Conservation (phyloP, 2,797 vertebrate species). For the Oryzias sinensis region DNA sequence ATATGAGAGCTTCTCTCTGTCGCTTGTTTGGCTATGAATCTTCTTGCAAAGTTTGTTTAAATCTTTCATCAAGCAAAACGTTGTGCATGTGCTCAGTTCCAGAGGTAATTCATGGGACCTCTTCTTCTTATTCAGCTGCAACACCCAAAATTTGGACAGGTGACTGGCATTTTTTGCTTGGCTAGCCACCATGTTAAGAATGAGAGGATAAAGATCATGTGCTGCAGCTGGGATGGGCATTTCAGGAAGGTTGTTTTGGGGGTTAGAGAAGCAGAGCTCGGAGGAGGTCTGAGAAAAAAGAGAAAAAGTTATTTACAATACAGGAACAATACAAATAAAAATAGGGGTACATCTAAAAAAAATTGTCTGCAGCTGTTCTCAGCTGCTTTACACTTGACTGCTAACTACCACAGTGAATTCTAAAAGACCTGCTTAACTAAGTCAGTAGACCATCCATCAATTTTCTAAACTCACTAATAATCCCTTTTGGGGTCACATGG, state of each 20-base stretch:
- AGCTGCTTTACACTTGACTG: too few species aligned
- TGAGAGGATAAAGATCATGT: slow-evolving; percentile 77
- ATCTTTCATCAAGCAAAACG: slow-evolving; percentile 77
- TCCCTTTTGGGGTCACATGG: too few species aligned
- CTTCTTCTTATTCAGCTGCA: slow-evolving; percentile 63
- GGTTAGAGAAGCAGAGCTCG: slow-evolving; percentile 3
- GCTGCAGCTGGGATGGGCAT: slow-evolving; percentile 65
- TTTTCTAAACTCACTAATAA: too few species aligned
- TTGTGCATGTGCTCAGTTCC: slow-evolving; percentile 71
- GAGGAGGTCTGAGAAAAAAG: slow-evolving; percentile 14
- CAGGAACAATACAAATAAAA: background rate
- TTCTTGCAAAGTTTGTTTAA: slow-evolving; percentile 63
- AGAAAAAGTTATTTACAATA: background rate
- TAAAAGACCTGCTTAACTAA: too few species aligned
- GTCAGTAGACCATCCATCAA: too few species aligned
- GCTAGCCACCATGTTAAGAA: slow-evolving; percentile 79
- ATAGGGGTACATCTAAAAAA: too few species aligned
- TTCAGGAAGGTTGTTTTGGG: background rate
- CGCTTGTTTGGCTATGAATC: slow-evolving; percentile 43
- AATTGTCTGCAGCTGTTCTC: too few species aligned
- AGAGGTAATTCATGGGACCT: slow-evolving; percentile 29
- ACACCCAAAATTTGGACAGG: slow-evolving; percentile 75
- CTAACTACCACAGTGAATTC: too few species aligned
- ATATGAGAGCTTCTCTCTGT: slow-evolving; percentile 3
- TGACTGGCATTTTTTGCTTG: slow-evolving; percentile 59